phyloP scores from a whole-genome alignment of 1,140 invertebrate genomes.

The Zaprionus ornatus region DNA sequence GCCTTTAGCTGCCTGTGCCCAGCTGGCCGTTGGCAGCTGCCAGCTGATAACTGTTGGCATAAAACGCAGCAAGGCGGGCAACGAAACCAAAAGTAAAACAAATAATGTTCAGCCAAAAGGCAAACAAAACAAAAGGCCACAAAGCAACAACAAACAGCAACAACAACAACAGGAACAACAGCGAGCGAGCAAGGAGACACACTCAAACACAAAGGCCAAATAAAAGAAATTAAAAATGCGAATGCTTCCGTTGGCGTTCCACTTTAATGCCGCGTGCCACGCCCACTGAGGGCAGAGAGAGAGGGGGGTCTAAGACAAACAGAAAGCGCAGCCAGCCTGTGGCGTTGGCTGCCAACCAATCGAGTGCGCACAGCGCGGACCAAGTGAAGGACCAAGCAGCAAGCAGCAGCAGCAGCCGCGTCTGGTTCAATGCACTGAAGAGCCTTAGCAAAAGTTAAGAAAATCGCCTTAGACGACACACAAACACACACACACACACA shows the following conservation, averaged over 20 bases:
- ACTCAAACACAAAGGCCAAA: slow-evolving; percentile 43
- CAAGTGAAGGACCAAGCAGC: slow-evolving; percentile 2
- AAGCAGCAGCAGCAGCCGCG: slow-evolving; percentile 8
- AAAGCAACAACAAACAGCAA: slow-evolving; percentile 1
- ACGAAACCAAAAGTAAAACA: slow-evolving; percentile 71
- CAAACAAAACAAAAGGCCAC: slow-evolving; percentile 33
- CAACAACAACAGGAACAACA: no score
- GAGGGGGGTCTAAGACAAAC: slow-evolving; percentile 31
- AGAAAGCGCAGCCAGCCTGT: slow-evolving; percentile 45
- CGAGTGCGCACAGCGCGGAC: slow-evolving; percentile 29
- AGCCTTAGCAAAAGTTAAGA: slow-evolving; percentile 65
- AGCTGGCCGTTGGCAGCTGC: slow-evolving; percentile 17
- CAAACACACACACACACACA: slow-evolving; percentile 3
- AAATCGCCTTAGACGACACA: slow-evolving; percentile 64
- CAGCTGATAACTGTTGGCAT: slow-evolving; percentile 31
- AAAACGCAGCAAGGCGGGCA: slow-evolving; percentile 9
- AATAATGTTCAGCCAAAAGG: slow-evolving; percentile 66
- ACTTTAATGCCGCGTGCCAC: slow-evolving; percentile 2
- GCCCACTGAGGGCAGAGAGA: not conserved
- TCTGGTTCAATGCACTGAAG: slow-evolving; percentile 69
- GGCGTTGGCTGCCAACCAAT: slow-evolving; percentile 68
- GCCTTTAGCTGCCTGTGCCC: slow-evolving; percentile 55
- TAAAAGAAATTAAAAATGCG: slow-evolving; percentile 77
- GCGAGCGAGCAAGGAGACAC: not conserved
- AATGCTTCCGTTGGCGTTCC: slow-evolving; percentile 26